phyloP scores from a whole-genome alignment of 2,113 vertebrate species.

The Neolamprologus brichardi region DNA sequence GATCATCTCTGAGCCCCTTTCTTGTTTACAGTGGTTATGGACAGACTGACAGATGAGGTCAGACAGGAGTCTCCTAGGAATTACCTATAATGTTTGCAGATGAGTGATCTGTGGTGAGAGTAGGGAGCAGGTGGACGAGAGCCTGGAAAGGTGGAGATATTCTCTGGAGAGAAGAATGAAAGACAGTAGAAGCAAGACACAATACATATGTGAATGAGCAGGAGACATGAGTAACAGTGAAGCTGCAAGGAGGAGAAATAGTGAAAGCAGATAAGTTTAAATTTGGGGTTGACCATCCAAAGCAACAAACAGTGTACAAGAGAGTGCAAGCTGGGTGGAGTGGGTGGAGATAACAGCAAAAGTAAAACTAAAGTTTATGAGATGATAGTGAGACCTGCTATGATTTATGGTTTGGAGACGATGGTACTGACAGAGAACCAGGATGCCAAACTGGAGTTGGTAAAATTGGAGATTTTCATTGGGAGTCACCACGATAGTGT shows the following conservation, averaged over 20 bases:
- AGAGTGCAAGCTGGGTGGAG: neutral
- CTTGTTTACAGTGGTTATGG: neutral
- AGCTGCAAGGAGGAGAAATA: neutral
- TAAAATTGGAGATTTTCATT: neutral
- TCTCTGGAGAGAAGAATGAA: neutral
- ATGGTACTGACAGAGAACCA: neutral
- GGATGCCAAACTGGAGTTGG: neutral
- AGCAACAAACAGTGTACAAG: neutral
- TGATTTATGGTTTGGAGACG: neutral
- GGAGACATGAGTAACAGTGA: neutral
- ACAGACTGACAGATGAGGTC: neutral
- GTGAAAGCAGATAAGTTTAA: neutral
- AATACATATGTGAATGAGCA: neutral
- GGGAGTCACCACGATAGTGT: neutral
- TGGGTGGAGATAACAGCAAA: neutral
- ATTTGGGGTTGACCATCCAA: neutral
- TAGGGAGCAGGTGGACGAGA: neutral
- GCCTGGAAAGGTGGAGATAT: neutral
- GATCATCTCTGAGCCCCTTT: neutral
- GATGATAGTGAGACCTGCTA: neutral
- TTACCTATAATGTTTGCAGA: neutral
- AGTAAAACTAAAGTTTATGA: neutral
- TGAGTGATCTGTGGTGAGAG: neutral
- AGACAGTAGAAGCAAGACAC: neutral
- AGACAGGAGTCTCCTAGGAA: neutral